Conservation (phyloP, 35 echinoderm and acorn worm genomes). For the Diadema setosum region DNA sequence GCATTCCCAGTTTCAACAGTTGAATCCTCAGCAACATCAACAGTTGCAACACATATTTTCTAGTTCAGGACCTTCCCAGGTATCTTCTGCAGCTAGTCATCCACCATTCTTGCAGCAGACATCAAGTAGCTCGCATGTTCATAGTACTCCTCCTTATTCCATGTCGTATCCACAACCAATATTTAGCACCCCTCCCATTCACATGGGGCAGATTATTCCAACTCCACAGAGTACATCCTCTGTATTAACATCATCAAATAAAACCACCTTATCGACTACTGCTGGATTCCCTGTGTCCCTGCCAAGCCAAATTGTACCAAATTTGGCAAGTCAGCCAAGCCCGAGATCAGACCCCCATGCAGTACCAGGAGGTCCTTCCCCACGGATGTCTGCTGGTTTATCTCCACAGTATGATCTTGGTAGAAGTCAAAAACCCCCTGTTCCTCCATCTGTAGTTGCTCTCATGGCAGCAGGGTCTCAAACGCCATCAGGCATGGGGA, state of each 20-base stretch:
- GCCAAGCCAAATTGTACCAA: neutral
- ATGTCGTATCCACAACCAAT: conserved; percentile 12
- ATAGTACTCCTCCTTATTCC: neutral
- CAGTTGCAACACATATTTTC: neutral
- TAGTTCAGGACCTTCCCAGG: neutral
- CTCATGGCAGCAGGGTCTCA: neutral
- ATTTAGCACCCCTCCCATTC: conserved; percentile 2
- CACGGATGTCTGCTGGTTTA: neutral
- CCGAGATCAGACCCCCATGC: neutral
- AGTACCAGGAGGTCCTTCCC: neutral
- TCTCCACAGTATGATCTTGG: neutral
- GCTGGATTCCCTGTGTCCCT: neutral
- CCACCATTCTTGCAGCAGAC: neutral
- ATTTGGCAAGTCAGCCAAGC: neutral
- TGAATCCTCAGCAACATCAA: conserved; percentile 23
- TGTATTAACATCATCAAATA: neutral
- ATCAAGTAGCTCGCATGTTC: neutral
- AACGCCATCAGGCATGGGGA: neutral
- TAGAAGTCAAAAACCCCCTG: neutral
- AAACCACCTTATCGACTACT: neutral
- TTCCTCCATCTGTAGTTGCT: neutral
- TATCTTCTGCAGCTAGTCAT: neutral
- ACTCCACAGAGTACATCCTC: neutral
- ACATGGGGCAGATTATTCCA: neutral
- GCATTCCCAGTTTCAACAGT: neutral